Conservation (phyloP, 2,797 vertebrate genomes). For the Brachyalestes nurse region DNA sequence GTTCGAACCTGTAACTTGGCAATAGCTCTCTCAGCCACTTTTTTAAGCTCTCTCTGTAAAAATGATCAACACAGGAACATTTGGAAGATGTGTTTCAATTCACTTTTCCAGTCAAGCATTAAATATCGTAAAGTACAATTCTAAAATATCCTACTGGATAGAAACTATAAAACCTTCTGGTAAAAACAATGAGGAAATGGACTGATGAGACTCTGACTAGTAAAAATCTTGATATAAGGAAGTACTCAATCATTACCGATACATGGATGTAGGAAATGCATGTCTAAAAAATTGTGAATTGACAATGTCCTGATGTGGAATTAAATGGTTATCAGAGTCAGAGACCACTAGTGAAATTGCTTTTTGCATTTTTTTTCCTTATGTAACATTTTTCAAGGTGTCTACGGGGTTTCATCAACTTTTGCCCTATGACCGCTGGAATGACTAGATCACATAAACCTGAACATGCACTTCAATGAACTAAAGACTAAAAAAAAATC, state of each 20-base stretch:
- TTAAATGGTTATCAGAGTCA: neutral
- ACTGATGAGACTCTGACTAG: neutral
- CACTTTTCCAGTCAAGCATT: neutral
- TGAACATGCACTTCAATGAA: no score
- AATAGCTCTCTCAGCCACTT: conserved; percentile 88
- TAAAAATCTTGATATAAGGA: neutral
- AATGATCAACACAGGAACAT: neutral
- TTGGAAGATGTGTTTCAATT: neutral
- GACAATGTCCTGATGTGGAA: neutral
- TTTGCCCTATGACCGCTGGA: no score
- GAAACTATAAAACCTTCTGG: no score
- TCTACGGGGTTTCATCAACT: no score
- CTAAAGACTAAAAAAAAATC: no score
- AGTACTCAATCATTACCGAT: neutral
- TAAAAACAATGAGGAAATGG: neutral
- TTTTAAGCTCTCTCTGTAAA: conserved; percentile 82
- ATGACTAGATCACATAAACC: no score
- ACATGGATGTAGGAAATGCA: neutral
- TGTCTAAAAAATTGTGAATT: neutral
- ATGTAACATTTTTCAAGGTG: no score
- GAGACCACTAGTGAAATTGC: no score
- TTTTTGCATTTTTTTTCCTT: no score
- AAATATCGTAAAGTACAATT: neutral
- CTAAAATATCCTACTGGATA: neutral
- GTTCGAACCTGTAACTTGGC: conserved; percentile 83